These are phyloP conservation scores for Drosophila bocqueti DNA, from an alignment of 1,140 invertebrate species.

Conservation along the genomic window DNA sequence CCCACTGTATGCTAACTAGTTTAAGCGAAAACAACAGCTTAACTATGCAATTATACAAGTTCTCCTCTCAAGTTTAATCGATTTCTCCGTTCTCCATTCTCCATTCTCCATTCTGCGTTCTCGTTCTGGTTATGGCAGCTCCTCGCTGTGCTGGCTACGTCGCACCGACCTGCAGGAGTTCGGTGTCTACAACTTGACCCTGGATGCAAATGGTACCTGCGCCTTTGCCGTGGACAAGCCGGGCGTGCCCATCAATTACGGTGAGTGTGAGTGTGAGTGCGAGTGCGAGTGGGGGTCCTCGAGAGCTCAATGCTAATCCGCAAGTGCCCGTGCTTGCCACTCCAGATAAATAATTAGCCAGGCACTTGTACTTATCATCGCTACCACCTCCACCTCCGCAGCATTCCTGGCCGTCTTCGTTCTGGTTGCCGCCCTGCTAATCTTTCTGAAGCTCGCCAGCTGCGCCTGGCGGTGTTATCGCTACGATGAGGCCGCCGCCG, in stretches of 20 bases:
- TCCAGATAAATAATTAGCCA: slow-evolving; percentile 11
- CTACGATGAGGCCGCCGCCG: slow-evolving; percentile 68
- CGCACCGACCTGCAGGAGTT: slow-evolving; percentile 89
- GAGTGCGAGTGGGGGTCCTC: slow-evolving; percentile 85
- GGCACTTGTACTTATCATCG: slow-evolving; percentile 15
- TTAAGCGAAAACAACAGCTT: slow-evolving; percentile 40
- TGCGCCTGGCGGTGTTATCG: slow-evolving; percentile 69
- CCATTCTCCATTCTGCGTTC: slow-evolving; percentile 1
- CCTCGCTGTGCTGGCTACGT: slow-evolving; percentile 85
- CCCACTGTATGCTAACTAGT: slow-evolving; percentile 28
- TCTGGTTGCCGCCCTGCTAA: slow-evolving; percentile 59
- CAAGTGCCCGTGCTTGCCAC: slow-evolving; percentile 11
- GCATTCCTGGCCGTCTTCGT: slow-evolving; percentile 75
- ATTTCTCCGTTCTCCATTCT: slow-evolving; percentile 30
- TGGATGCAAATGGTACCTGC: slow-evolving; percentile 86
- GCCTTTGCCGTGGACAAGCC: slow-evolving; percentile 86
- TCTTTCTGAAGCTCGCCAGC: slow-evolving; percentile 52
- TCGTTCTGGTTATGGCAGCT: slow-evolving; percentile 25
- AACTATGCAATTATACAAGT: slow-evolving; percentile 18
- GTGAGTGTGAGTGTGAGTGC: slow-evolving; percentile 88
- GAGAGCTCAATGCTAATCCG: slow-evolving; percentile 8
- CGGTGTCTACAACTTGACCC: slow-evolving; percentile 89
- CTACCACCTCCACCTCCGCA: slow-evolving; percentile 6
- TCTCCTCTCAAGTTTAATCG: slow-evolving; percentile 27
- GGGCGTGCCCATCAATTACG: slow-evolving; percentile 90